These are phyloP conservation scores for Thereuonema tuberculata DNA, from an alignment of 1,140 invertebrate genomes.

Conservation along the genomic window DNA sequence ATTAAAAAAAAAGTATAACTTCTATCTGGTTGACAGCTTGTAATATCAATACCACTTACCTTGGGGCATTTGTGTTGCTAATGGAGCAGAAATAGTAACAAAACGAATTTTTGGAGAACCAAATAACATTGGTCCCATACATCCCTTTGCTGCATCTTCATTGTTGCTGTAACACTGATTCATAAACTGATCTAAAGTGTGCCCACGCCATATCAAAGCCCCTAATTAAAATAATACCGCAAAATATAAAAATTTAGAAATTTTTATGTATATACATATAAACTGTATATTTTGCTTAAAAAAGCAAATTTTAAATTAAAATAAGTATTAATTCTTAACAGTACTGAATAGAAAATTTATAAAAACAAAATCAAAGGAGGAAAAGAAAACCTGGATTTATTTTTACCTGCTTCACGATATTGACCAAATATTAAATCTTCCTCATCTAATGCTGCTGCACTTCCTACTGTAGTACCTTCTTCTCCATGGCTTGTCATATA, in stretches of 20 bases:
- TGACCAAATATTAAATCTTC: slow-evolving; percentile 86
- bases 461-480: slow-evolving; percentile 86
- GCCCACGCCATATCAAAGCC: slow-evolving; percentile 82
- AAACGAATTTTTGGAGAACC: slow-evolving; percentile 65
- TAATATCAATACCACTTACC: no score
- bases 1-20: no score
- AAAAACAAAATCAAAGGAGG: no score
- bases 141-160: slow-evolving; percentile 75
- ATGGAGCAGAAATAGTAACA: slow-evolving; percentile 86
- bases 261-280: no score
- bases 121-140: slow-evolving; percentile 94
- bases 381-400: no score
- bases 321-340: no score
- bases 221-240: no score
- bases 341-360: no score
- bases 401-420: slow-evolving; percentile 76
- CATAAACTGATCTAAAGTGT: slow-evolving; percentile 69
- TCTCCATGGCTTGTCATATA: slow-evolving; percentile 99
- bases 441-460: slow-evolving; percentile 70
- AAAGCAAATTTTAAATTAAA: no score
- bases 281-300: no score
- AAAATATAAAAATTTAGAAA: no score
- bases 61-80: slow-evolving; percentile 95
- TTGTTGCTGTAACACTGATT: slow-evolving; percentile 94
- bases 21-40: no score